Percentiles rank a stretch among this genome's conserved stretches.
Conservation (phyloP, 1,140 invertebrate species). For the Coptotermes formosanus region DNA sequence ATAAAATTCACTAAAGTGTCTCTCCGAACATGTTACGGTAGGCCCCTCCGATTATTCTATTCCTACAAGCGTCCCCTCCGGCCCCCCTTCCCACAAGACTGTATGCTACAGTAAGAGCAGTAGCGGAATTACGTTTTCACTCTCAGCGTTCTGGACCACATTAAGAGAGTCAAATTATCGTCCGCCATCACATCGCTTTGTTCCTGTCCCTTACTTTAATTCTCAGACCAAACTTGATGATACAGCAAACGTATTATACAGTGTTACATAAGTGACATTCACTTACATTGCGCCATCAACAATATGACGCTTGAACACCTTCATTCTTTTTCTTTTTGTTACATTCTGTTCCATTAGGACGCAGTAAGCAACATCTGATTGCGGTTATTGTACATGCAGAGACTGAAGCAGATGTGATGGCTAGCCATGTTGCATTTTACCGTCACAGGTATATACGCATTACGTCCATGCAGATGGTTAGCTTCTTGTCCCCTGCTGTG, state of each 20-base stretch:
- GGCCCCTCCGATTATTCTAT: no score
- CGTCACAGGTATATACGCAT: not conserved
- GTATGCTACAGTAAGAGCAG: not conserved
- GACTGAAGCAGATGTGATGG: not conserved
- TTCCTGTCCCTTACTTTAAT: not conserved
- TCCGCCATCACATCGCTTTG: not conserved
- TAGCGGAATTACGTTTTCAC: not conserved
- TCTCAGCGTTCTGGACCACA: not conserved
- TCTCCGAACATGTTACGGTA: no score
- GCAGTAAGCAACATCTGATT: constrained; percentile 3
- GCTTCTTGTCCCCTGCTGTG: not conserved
- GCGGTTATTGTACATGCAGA: not conserved
- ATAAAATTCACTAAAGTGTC: no score
- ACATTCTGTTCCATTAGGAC: not conserved
- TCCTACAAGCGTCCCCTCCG: no score
- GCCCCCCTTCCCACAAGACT: no score
- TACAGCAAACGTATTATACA: not conserved
- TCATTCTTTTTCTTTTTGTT: not conserved
- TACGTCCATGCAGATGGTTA: not conserved
- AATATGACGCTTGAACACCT: not conserved
- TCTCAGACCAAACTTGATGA: not conserved
- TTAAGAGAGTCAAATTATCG: not conserved
- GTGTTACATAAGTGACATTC: not conserved
- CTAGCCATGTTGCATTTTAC: not conserved
- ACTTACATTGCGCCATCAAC: not conserved